Evolutionary conservation across 2,888 invertebrate species (phyloP), one percentile per base, ranked within the genome.

Genomic region (Alviniconcha strummeri): DNA sequence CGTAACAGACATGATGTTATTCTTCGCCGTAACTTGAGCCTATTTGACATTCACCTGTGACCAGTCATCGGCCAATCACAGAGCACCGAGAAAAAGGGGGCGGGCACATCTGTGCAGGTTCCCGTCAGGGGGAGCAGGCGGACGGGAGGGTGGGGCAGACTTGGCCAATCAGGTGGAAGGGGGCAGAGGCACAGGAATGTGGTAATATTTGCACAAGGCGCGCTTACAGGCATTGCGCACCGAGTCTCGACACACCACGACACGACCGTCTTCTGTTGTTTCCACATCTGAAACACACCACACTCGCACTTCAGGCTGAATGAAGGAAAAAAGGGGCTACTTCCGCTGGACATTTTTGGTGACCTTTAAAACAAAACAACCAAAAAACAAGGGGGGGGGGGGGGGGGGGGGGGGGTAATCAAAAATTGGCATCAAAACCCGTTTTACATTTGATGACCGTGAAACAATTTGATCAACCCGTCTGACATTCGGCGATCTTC

Each of bases 181-280:
- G 84, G 91, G 91, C 80, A 91, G 88, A 74, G 89, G 87, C 81
- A 97, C 96, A 93, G 98, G 97, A 96, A 98, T 97, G 96, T 98
- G 98, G 96, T 98, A 98, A 96, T 97, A 98, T 96, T 98, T 98
- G 96, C 98, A 98, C 95, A 96, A 96, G 95, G 97, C 96, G 95
- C 98, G 97, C 94, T 96, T 96, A 95, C 98, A 98, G 95, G 97
- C 96, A 95, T 97, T 97, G 94, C 97, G 97, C 93, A 97, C 97
- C 94, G 97, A 97, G 95, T 98, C 98, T 94, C 98, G 97, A 95
- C 98, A 98, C 94, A 98, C 98, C 95, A 97, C 97, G 95, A 98
- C 98, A 95, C 97, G 97, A 95, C 97, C 97, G 95, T 97, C 97
- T 95, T 96, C 96, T 96, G 98, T 97, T 96, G 97, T 97, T 95